Conservation (phyloP, 2,113 vertebrate species). For the Cryptotis parvus region DNA sequence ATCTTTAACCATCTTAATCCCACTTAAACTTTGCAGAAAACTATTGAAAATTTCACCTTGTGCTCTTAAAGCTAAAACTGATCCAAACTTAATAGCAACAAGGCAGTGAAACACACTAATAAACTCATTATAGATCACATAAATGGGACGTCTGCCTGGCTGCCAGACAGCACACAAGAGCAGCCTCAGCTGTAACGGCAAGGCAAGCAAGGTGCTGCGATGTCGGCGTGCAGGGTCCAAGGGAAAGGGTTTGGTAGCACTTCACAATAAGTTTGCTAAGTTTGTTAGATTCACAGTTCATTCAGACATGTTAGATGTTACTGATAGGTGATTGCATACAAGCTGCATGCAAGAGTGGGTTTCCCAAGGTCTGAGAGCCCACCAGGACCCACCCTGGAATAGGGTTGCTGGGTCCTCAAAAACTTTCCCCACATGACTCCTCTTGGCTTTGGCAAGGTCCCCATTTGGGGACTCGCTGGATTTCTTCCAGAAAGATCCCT, state of each 20-base stretch:
- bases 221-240: constrained; percentile 67
- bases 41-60: constrained; percentile 88
- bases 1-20: constrained; percentile 81
- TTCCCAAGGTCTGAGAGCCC: constrained; percentile 58
- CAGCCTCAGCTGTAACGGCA: constrained; percentile 84
- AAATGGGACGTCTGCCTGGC: constrained; percentile 82
- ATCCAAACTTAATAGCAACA: constrained; percentile 88
- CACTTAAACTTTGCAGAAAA: constrained; percentile 88
- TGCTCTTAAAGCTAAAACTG: constrained; percentile 82
- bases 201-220: constrained; percentile 80
- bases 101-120: constrained; percentile 81
- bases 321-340: constrained; percentile 63
- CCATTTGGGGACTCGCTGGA: neutral
- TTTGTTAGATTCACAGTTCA: constrained; percentile 73
- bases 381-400: neutral
- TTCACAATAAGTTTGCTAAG: constrained; percentile 69
- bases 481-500: neutral
- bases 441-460: neutral
- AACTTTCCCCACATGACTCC: neutral
- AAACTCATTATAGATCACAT: constrained; percentile 85
- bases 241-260: constrained; percentile 65
- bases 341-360: no score
- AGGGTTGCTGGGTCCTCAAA: neutral
- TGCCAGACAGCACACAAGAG: constrained; percentile 81
- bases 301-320: constrained; percentile 72